Evolutionary conservation across 1,140 invertebrate species (phyloP).

Genomic region (Drosophila asahinai): DNA sequence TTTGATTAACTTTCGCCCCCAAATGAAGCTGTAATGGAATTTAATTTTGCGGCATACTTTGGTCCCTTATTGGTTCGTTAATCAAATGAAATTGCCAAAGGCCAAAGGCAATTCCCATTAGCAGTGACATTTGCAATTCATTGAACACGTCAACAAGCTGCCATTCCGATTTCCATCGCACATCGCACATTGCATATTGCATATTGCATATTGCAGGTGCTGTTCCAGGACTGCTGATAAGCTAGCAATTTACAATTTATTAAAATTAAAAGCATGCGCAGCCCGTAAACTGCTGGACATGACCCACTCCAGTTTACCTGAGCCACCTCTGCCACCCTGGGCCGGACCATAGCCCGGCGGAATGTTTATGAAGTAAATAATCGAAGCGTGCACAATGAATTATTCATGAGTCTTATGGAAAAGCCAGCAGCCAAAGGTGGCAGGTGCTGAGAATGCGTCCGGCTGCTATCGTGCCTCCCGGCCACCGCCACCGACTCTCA

Average conservation of each 20-base stretch:
- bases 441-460: conserved; percentile 38
- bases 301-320: background rate
- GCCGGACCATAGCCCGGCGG: conserved; percentile 16
- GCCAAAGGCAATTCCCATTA: conserved; percentile 32
- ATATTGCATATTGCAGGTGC: conserved; percentile 19
- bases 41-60: conserved; percentile 79
- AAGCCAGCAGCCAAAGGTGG: conserved; percentile 45
- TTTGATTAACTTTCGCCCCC: conserved; percentile 78
- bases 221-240: conserved; percentile 18
- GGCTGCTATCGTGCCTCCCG: conserved; percentile 30
- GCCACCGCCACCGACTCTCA: background rate
- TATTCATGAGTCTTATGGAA: conserved; percentile 81
- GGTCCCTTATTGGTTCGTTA: conserved; percentile 57
- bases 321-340: background rate
- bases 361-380: conserved; percentile 82
- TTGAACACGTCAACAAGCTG: conserved; percentile 33
- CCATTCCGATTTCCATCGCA: background rate
- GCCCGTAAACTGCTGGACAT: conserved; percentile 31
- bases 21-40: conserved; percentile 84
- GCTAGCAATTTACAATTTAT: conserved; percentile 68
- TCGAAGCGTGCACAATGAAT: conserved; percentile 79
- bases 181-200: conserved; percentile 1
- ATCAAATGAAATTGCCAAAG: conserved; percentile 64
- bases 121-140: conserved; percentile 60
- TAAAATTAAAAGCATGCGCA: conserved; percentile 73